These are phyloP conservation scores for Apodemia mormo DNA, from an alignment of 2,888 invertebrate species.

Conservation along the genomic window DNA sequence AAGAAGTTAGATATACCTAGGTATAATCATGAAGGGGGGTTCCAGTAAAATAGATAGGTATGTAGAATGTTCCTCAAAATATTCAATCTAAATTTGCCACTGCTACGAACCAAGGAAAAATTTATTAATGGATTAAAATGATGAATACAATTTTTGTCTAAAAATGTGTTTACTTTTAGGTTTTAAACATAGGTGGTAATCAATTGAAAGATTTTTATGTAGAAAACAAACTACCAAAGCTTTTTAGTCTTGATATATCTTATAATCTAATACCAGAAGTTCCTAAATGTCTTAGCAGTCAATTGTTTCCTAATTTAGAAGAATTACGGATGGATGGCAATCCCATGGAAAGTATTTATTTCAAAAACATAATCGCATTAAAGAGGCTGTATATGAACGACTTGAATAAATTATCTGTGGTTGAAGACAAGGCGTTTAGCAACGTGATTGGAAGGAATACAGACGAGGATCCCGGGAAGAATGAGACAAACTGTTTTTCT, in stretches of 20 bases:
- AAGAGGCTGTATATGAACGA: conserved; percentile 70
- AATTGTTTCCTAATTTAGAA: conserved; percentile 71
- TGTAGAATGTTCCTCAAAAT: too few species aligned
- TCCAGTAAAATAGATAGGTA: too few species aligned
- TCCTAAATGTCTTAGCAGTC: conserved; percentile 65
- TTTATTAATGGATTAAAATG: too few species aligned
- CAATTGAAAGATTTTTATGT: conserved; percentile 69
- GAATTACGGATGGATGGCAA: conserved; percentile 79
- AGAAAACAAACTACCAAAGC: conserved; percentile 62
- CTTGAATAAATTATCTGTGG: conserved; percentile 51
- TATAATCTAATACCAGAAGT: conserved; percentile 71
- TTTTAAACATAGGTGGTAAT: conserved; percentile 69
- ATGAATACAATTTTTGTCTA: too few species aligned
- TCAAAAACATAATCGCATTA: conserved; percentile 68
- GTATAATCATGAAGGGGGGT: too few species aligned
- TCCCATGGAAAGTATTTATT: conserved; percentile 70
- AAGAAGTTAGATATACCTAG: too few species aligned
- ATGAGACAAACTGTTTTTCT: conserved; percentile 61
- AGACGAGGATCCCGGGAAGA: conserved; percentile 48
- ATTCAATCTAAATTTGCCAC: too few species aligned
- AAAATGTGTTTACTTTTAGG: conserved; percentile 51
- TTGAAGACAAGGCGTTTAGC: conserved; percentile 72
- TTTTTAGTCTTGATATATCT: conserved; percentile 76
- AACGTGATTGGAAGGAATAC: conserved; percentile 65
- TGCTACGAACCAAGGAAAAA: too few species aligned